Conservation (phyloP, 2,888 invertebrate genomes). For the Conops quadrifasciatus region DNA sequence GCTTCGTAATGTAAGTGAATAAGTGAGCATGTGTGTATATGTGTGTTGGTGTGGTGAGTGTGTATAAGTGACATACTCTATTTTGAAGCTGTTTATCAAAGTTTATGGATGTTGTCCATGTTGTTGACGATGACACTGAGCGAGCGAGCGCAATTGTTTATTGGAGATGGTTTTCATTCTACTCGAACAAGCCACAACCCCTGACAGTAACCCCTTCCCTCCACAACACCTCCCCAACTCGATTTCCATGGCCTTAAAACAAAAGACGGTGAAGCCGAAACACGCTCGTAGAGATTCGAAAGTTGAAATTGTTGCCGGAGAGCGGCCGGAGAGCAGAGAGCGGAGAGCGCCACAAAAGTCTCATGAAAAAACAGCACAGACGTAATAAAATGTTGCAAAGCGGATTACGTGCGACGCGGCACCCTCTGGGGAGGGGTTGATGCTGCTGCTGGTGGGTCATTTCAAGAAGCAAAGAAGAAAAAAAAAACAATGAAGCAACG, state of each 20-base stretch:
- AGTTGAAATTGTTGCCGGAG: too few relatives aligned
- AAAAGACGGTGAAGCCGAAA: too few relatives aligned
- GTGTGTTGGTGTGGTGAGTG: conserved; percentile 18
- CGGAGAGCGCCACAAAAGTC: background rate
- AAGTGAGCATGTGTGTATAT: conserved; percentile 17
- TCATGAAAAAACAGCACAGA: background rate
- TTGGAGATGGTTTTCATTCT: too few relatives aligned
- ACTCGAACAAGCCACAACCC: too few relatives aligned
- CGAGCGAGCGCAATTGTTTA: background rate
- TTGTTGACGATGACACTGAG: background rate
- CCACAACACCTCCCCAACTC: too few relatives aligned
- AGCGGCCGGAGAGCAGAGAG: background rate
- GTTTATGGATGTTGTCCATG: conserved; percentile 12
- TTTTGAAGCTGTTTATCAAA: conserved; percentile 28
- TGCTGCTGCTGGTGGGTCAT: background rate
- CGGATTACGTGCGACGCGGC: conserved; percentile 24
- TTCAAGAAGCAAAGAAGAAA: too few relatives aligned
- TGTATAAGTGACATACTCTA: conserved; percentile 30
- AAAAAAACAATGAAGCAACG: conserved; percentile 2
- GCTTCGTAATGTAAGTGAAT: conserved; percentile 44
- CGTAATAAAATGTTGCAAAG: conserved; percentile 34
- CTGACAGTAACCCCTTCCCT: too few relatives aligned
- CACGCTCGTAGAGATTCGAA: too few relatives aligned
- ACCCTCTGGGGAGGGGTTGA: conserved; percentile 16
- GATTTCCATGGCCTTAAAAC: too few relatives aligned